Base-by-base conservation (phyloP, 2,888 invertebrate species). In the Andrena minutula region DNA sequence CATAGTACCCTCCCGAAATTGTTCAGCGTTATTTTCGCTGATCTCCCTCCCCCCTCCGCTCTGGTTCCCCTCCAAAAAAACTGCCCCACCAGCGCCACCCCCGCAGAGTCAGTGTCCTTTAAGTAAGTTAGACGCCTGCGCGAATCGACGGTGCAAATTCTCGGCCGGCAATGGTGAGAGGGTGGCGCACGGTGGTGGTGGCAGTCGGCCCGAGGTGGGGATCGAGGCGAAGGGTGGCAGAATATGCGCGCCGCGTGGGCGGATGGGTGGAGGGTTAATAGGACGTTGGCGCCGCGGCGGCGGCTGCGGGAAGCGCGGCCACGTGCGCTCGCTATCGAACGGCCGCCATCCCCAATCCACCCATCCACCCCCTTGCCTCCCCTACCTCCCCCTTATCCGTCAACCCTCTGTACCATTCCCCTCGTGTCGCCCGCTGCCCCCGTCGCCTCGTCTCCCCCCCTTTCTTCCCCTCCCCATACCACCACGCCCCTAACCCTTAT, bases 261-360 rank as follows among this genome's bases (percentile, higher is more conserved):
- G 74, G 81, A 70, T 71, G 83, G 85, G 84, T 80, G 83, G 85
- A 88, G 84, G 83, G 84, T 86, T 91, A 92, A 93, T 92, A 89
- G 91, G 89, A 93, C 92, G 89, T 91, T 92, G 93, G 93, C 93
- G 93, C 93, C 93, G 82, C 92, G 82, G 88, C 89, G 93, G 93
- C 93, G 92, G 91, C 90, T 89, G 77, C 75, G 88, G 82, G 92
- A 93, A 93, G 86, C 90, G 81, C 88, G 90, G 89, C 93, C 93
- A 94, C 94, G 93, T 93, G 93, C 93, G 90, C 91, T 84, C 90
- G 89, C 91, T 94, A 93, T 93, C 93, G 93, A 93, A 93, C 93
- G 91, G 88, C 81, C 87, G 85, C 90, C 88, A 86, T 87, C 89
- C 89, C 89, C 86, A 82, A 88, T 85, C 88, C 86, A 77, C 83